Percentiles rank a stretch among this genome's conserved stretches.
Conservation (phyloP, 1,140 invertebrate genomes). For the Ptiloglossa arizonensis region DNA sequence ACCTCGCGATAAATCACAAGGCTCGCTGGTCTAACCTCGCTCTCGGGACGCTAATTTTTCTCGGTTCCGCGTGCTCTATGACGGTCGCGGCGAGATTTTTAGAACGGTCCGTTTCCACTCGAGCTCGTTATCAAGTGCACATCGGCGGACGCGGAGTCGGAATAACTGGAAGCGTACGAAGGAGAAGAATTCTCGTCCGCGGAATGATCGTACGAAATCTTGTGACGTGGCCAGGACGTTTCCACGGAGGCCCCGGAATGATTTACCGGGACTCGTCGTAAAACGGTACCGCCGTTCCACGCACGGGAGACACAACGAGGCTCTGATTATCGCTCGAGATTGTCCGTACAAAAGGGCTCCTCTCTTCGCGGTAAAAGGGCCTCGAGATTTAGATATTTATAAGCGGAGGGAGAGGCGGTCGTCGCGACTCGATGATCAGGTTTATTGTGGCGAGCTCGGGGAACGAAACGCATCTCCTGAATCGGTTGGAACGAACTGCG, state of each 20-base stretch:
- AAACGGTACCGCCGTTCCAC: constrained; percentile 74
- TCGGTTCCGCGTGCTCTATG: background rate
- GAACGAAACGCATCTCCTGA: constrained; percentile 19
- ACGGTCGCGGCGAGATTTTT: constrained; percentile 16
- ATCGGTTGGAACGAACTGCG: constrained; percentile 46
- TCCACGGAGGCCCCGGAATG: constrained; percentile 72
- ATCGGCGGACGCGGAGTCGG: constrained; percentile 64
- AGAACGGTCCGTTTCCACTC: constrained; percentile 52
- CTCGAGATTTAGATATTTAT: constrained; percentile 81
- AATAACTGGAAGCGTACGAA: constrained; percentile 52
- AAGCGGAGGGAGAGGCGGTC: constrained; percentile 51
- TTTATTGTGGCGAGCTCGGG: constrained; percentile 55
- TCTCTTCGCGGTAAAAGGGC: constrained; percentile 60
- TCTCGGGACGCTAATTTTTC: constrained; percentile 40
- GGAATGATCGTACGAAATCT: constrained; percentile 74
- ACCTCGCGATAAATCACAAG: constrained; percentile 19
- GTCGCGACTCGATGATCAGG: constrained; percentile 62
- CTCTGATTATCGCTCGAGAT: constrained; percentile 80
- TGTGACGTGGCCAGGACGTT: constrained; percentile 69
- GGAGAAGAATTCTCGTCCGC: constrained; percentile 58
- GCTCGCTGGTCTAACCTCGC: background rate
- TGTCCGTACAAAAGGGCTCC: constrained; percentile 73
- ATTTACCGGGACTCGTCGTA: constrained; percentile 78
- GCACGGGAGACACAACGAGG: constrained; percentile 74
- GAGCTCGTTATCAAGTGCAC: constrained; percentile 73